A percentile compares a stretch with the other conserved stretches of the same genome.
phyloP scores from a whole-genome alignment of 2,888 invertebrate genomes.

The Holacanthella duospinosa region DNA sequence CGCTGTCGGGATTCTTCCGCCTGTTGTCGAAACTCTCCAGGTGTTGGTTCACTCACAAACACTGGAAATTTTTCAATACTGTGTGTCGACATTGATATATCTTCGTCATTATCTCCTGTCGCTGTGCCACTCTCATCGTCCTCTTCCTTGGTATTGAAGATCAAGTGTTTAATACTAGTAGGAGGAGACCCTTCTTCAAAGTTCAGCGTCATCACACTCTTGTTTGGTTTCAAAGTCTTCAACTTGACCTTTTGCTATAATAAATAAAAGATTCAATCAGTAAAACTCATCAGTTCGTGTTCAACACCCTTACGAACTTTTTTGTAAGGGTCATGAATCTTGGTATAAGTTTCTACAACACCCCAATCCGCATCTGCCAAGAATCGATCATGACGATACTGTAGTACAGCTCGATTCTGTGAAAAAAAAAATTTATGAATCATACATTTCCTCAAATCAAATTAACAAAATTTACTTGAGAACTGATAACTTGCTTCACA shows the following conservation, averaged over 20 bases:
- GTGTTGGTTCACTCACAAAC: neutral
- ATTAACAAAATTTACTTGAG: conserved; percentile 47
- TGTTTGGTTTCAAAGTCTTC: conserved; percentile 3
- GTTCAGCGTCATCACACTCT: neutral
- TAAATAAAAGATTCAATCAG: too few relatives aligned
- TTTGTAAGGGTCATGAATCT: conserved; percentile 10
- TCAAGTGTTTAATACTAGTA: neutral
- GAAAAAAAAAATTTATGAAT: too few relatives aligned
- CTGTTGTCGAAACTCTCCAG: conserved; percentile 51
- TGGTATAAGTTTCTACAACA: conserved; percentile 3
- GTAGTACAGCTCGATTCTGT: neutral
- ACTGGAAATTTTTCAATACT: too few relatives aligned
- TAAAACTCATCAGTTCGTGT: too few relatives aligned
- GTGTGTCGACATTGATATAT: too few relatives aligned
- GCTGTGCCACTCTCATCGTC: neutral
- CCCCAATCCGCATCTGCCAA: conserved; percentile 55
- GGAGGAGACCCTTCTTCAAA: neutral
- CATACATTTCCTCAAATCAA: too few relatives aligned
- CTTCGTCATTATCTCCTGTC: neutral
- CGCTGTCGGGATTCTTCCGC: conserved; percentile 50
- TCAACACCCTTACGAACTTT: too few relatives aligned
- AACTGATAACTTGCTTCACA: conserved; percentile 46
- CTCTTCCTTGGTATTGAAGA: neutral
- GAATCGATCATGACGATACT: conserved; percentile 42
- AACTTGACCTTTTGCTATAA: neutral